Evolutionary conservation across 2,888 invertebrate species (phyloP).

Genomic region (Parascotia fuliginaria): DNA sequence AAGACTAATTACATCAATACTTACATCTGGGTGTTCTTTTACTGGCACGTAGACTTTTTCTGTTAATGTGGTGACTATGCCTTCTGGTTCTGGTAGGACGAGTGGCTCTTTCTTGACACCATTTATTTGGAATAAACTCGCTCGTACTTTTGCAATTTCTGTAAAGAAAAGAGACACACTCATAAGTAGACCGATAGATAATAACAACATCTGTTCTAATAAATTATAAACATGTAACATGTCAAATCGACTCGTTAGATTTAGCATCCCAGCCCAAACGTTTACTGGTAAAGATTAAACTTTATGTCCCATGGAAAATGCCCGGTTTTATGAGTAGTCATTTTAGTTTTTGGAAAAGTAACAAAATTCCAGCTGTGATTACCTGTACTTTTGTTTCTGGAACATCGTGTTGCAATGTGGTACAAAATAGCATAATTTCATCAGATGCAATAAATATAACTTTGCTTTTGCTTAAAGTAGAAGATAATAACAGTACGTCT

Average conservation of each 20-base stretch:
- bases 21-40: slow-evolving; percentile 99
- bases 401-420: slow-evolving; percentile 12
- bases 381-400: slow-evolving; percentile 13
- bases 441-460: background rate
- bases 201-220: slow-evolving; percentile 56
- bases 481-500: too few species aligned
- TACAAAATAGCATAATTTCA: background rate
- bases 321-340: slow-evolving; percentile 45
- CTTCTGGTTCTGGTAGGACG: slow-evolving; percentile 95
- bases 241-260: slow-evolving; percentile 63
- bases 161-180: slow-evolving; percentile 80
- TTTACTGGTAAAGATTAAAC: slow-evolving; percentile 64
- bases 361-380: slow-evolving; percentile 14
- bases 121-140: slow-evolving; percentile 99
- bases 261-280: slow-evolving; percentile 60
- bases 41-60: slow-evolving; percentile 99
- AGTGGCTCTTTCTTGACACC: slow-evolving; percentile 98
- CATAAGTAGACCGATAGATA: slow-evolving; percentile 26
- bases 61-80: slow-evolving; percentile 95
- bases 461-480: too few species aligned
- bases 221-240: slow-evolving; percentile 62
- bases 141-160: slow-evolving; percentile 99
- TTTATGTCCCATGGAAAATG: slow-evolving; percentile 61
- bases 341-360: slow-evolving; percentile 43
- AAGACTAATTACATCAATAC: slow-evolving; percentile 70